Percentiles rank a stretch among this genome's conserved stretches.
These are phyloP conservation scores for Trichonephila clavata DNA, from an alignment of 1,140 invertebrate genomes.

Conservation along the genomic window DNA sequence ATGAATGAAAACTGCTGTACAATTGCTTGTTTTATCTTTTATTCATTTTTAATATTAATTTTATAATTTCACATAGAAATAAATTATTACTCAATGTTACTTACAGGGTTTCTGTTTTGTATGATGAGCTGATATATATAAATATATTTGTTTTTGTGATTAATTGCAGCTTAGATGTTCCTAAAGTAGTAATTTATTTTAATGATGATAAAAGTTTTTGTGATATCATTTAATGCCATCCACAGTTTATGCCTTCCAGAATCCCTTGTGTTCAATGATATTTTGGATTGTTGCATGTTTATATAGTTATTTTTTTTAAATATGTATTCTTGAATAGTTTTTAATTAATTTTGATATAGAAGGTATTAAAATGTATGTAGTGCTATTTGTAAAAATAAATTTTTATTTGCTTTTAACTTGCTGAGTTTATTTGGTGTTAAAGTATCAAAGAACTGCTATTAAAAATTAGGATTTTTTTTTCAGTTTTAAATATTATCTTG, in stretches of 20 bases:
- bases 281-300: slow-evolving; percentile 30
- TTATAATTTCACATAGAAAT: no score
- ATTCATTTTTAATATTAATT: no score
- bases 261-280: slow-evolving; percentile 42
- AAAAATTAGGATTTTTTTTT: no score
- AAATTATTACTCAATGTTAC: no score
- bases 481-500: no score
- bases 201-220: background rate
- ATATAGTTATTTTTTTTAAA: background rate
- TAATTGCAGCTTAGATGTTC: background rate
- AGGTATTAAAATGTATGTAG: background rate
- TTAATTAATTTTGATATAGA: background rate
- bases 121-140: no score
- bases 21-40: no score
- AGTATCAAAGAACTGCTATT: background rate
- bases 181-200: slow-evolving; percentile 28
- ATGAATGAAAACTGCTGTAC: no score
- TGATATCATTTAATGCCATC: slow-evolving; percentile 25
- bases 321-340: background rate
- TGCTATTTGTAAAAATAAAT: background rate
- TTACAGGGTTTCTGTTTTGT: no score
- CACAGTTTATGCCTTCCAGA: slow-evolving; percentile 37
- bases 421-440: background rate
- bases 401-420: background rate
- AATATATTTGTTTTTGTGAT: background rate